A percentile compares a stretch with the other conserved stretches of the same genome.
phyloP scores from a whole-genome alignment of 2,797 vertebrate species.

The Poeciliopsis turneri region DNA sequence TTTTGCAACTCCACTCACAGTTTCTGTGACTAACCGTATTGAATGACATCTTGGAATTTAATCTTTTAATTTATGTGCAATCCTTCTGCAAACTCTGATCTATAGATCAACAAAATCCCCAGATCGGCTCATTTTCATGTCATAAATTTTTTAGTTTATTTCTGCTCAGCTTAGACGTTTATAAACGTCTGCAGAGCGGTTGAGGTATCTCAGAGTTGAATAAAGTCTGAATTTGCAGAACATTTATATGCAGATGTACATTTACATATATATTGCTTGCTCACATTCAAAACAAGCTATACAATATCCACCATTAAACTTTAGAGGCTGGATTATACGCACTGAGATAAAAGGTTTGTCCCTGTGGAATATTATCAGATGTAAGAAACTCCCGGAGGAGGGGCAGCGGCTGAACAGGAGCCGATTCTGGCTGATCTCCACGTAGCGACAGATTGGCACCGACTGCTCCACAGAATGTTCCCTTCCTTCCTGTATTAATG shows the following conservation, averaged over 20 bases:
- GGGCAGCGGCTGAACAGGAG: slow-evolving; percentile 53
- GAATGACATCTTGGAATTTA: background rate
- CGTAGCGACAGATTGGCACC: slow-evolving; percentile 76
- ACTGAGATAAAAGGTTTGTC: slow-evolving; percentile 43
- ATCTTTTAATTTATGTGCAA: background rate
- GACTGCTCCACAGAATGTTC: slow-evolving; percentile 72
- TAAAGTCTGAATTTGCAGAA: slow-evolving; percentile 31
- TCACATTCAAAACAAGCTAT: slow-evolving; percentile 39
- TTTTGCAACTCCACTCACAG: background rate
- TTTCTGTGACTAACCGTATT: slow-evolving; percentile 1
- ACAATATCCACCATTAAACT: slow-evolving; percentile 41
- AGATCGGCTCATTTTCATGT: slow-evolving; percentile 1
- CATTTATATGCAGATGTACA: slow-evolving; percentile 46
- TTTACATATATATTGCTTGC: slow-evolving; percentile 72
- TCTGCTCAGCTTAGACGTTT: slow-evolving; percentile 27
- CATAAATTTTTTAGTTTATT: slow-evolving; percentile 15
- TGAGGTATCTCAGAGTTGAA: slow-evolving; percentile 31
- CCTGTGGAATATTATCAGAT: slow-evolving; percentile 42
- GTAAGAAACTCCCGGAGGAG: slow-evolving; percentile 46
- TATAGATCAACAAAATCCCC: background rate
- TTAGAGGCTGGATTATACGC: slow-evolving; percentile 26
- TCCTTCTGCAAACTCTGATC: background rate
- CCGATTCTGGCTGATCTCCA: slow-evolving; percentile 72
- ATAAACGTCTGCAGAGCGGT: slow-evolving; percentile 14
- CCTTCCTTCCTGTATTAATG: slow-evolving; percentile 75